These are phyloP conservation scores for Machimus rusticus DNA, from an alignment of 2,888 invertebrate species.

Conservation along the genomic window DNA sequence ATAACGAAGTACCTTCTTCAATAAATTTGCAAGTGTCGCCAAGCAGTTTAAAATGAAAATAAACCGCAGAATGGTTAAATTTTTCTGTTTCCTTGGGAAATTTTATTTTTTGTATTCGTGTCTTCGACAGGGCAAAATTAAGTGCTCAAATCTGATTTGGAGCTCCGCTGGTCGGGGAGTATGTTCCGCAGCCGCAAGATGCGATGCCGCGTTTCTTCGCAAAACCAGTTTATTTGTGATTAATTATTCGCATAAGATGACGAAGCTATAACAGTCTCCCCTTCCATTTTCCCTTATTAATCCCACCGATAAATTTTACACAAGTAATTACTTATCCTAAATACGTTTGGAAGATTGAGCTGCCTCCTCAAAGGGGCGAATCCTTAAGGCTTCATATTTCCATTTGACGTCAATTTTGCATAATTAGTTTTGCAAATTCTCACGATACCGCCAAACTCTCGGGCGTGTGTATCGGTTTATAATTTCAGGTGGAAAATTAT, in stretches of 20 bases:
- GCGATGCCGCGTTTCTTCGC: neutral
- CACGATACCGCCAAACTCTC: neutral
- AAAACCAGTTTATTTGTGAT: neutral
- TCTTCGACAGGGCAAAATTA: neutral
- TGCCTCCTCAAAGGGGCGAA: neutral
- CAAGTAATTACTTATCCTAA: neutral
- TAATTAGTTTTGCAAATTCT: neutral
- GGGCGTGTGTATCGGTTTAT: neutral
- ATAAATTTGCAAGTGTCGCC: neutral
- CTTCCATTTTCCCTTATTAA: neutral
- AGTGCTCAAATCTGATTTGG: neutral
- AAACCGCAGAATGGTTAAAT: neutral
- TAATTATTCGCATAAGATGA: neutral
- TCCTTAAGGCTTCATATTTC: neutral
- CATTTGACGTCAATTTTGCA: neutral
- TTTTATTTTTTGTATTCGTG: neutral
- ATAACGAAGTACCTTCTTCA: neutral
- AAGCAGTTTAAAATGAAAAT: neutral
- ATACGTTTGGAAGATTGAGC: neutral
- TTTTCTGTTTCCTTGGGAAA: neutral
- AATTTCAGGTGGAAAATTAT: neutral
- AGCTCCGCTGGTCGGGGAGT: neutral
- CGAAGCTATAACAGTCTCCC: neutral
- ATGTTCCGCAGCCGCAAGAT: neutral
- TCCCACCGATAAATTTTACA: neutral